These are phyloP conservation scores for Cladopsammia gracilis DNA, from an alignment of 64 coral and sea anemone species.

Conservation along the genomic window DNA sequence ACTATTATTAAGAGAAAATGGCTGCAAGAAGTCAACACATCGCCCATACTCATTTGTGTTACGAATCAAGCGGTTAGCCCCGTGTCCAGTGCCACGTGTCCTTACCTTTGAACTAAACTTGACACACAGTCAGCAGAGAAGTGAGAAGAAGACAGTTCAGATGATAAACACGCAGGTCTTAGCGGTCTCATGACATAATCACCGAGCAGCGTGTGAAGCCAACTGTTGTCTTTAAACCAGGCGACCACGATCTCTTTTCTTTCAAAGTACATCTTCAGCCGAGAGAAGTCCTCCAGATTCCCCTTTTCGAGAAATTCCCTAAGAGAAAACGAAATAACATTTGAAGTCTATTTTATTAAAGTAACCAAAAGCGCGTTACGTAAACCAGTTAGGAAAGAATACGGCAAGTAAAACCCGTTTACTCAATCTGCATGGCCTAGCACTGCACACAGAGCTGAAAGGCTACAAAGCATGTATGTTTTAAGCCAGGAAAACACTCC, in stretches of 20 bases:
- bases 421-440: too few relatives aligned
- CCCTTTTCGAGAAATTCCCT: conserved; percentile 97
- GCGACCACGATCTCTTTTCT: conserved; percentile 97
- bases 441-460: too few relatives aligned
- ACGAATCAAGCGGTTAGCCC: neutral
- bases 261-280: conserved; percentile 95
- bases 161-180: conserved; percentile 89
- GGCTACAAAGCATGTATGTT: too few relatives aligned
- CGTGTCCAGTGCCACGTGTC: too few relatives aligned
- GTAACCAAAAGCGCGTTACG: too few relatives aligned
- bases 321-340: conserved; percentile 5
- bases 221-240: conserved; percentile 98
- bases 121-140: conserved; percentile 90
- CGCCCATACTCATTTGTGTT: neutral
- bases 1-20: too few relatives aligned
- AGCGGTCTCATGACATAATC: conserved; percentile 92
- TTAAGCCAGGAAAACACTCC: too few relatives aligned
- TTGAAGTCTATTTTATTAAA: neutral
- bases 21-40: too few relatives aligned
- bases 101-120: conserved; percentile 94
- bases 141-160: conserved; percentile 88
- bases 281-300: conserved; percentile 87
- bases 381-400: too few relatives aligned
- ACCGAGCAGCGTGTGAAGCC: conserved; percentile 92
- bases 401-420: too few relatives aligned